Evolutionary conservation across 2,797 vertebrate species (phyloP).

Genomic region (Zenarchopterus dispar): DNA sequence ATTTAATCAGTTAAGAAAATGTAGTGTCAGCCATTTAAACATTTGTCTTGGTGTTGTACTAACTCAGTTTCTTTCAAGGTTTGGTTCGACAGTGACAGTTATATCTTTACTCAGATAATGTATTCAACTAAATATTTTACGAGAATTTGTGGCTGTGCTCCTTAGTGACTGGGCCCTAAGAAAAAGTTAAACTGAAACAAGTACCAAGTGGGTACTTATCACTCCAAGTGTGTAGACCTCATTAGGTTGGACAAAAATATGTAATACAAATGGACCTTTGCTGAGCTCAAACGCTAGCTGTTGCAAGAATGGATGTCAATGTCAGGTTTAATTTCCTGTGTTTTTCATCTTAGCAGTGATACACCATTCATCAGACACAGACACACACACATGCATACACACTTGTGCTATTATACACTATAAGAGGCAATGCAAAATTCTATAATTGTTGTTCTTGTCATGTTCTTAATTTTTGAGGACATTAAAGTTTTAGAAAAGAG

Average conservation of each 20-base stretch:
- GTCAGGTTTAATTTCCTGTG: conserved; percentile 34
- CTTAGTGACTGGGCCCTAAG: not conserved
- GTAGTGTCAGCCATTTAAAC: too few species aligned
- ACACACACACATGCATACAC: not conserved
- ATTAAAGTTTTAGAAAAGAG: conserved; percentile 42
- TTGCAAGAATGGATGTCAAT: conserved; percentile 14
- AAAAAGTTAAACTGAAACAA: not conserved
- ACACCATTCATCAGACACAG: conserved; percentile 23
- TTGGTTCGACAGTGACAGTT: too few species aligned
- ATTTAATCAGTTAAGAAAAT: too few species aligned
- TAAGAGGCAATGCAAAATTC: not conserved
- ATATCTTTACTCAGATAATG: not conserved
- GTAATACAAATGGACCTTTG: conserved; percentile 11
- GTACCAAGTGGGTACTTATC: not conserved
- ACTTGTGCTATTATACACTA: not conserved
- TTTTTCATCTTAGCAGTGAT: conserved; percentile 24
- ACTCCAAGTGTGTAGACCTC: not conserved
- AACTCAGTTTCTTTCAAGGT: too few species aligned
- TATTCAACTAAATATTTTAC: conserved; percentile 12
- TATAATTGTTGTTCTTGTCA: conserved; percentile 23
- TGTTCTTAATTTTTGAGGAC: conserved; percentile 39
- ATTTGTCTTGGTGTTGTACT: too few species aligned
- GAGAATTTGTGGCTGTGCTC: conserved; percentile 7
- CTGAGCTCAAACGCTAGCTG: conserved; percentile 4
- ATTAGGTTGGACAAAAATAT: not conserved